Evolutionary conservation across 2,797 vertebrate genomes (phyloP).

Genomic region (Alauda arvensis): DNA sequence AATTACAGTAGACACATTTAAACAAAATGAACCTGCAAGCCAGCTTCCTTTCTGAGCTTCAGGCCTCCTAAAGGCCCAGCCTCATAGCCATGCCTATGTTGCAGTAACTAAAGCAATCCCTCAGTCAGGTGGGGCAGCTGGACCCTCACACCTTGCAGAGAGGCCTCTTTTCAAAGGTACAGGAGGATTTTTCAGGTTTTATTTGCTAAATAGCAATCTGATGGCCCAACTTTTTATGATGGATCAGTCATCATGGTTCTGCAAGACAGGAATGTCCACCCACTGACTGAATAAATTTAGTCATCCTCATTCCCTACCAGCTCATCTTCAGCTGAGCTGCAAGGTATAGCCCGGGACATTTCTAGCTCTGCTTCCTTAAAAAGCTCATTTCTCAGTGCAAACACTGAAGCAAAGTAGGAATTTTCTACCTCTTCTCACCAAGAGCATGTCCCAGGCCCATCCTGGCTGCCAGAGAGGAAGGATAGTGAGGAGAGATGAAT

Average conservation of each 20-base stretch:
- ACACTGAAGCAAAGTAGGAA: not conserved
- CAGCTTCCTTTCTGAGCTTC: not conserved
- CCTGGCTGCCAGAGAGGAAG: not conserved
- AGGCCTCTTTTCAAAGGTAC: not conserved
- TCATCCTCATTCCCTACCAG: not conserved
- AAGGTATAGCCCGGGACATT: not conserved
- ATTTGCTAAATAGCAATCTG: not conserved
- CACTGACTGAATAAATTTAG: constrained; percentile 45
- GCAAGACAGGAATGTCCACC: constrained; percentile 40
- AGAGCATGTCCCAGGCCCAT: not conserved
- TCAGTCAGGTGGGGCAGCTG: not conserved
- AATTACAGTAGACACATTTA: not conserved
- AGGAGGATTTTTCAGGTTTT: not conserved
- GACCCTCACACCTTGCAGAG: not conserved
- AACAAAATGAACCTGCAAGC: not conserved
- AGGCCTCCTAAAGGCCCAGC: not conserved
- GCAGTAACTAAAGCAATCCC: not conserved
- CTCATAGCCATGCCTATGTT: not conserved
- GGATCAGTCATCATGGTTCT: constrained; percentile 13
- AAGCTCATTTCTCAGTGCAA: not conserved
- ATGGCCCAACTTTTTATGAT: not conserved
- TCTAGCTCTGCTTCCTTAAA: not conserved
- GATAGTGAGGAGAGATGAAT: not conserved
- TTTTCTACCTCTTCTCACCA: not conserved
- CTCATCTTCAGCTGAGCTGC: not conserved